phyloP scores from a whole-genome alignment of 2,888 invertebrate genomes.

The Eudemis profundana region DNA sequence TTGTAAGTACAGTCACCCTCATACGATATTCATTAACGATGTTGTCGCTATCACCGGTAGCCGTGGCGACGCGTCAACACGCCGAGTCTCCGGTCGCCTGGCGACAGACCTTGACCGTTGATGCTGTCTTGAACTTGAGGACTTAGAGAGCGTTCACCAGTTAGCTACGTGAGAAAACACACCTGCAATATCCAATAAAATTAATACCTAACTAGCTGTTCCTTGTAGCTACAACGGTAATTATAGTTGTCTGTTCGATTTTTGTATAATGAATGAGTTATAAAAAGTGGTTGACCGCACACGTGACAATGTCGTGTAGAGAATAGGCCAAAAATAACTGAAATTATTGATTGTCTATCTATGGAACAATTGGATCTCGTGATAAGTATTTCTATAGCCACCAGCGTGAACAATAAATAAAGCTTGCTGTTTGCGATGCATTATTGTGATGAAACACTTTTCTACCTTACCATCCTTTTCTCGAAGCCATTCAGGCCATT shows the following conservation, averaged over 20 bases:
- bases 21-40: slow-evolving; percentile 13
- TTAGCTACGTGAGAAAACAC: not conserved
- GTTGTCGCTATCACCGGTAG: slow-evolving; percentile 13
- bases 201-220: not conserved
- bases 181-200: not conserved
- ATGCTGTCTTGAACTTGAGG: slow-evolving; percentile 18
- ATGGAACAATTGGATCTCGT: no score
- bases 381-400: no score
- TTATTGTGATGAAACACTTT: no score
- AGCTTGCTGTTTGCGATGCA: no score
- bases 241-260: not conserved
- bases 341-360: slow-evolving; percentile 10
- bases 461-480: no score
- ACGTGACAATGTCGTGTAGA: not conserved
- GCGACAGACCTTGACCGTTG: slow-evolving; percentile 20
- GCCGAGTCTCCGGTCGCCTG: slow-evolving; percentile 1
- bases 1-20: slow-evolving; percentile 31
- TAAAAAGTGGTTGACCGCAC: slow-evolving; percentile 33
- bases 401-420: no score
- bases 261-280: slow-evolving; percentile 10
- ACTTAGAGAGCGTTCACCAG: not conserved
- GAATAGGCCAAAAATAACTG: slow-evolving; percentile 20
- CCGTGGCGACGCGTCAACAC: slow-evolving; percentile 39
- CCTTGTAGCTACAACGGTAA: not conserved
- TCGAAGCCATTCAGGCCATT: no score